Base-by-base conservation (phyloP, 1,140 invertebrate species). In the Nasonia vitripennis region DNA sequence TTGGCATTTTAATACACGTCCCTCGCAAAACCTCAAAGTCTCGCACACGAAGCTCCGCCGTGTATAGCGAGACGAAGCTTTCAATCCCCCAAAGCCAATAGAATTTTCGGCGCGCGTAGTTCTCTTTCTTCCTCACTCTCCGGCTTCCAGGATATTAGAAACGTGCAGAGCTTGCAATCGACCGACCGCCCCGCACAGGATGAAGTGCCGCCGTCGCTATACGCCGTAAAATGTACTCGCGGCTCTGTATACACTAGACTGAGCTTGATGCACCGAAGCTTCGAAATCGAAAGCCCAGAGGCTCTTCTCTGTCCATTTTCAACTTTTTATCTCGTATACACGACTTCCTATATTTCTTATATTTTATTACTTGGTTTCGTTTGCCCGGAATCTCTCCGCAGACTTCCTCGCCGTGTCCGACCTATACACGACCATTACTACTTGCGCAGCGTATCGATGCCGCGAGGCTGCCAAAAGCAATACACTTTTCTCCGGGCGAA, bases 141-240 rank as follows among this genome's bases (percentile, higher is more conserved):
- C 83, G 31, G 51, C 45, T 77, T 74, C 80, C 87, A 89, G 86
- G 89, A 91, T 91, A 91, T 91, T 91, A 90, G 89, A 90, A 91
- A 90, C 90, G 90, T 90, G 90, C 88, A 62, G 86, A 83, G 89
- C 86, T 90, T 90, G 87, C 86, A 62, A 6, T 62, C 87, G 82
- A 88, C 84, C 78, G 12, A 75, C 41, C 7, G 74, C 74, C 20
- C 74, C 20, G 37, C 14, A 71, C 27, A 34, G 70, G 70, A 71
- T 71, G 31, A 71, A 71, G 74, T 41, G 37, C 37, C 31, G 17
- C 17, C 68, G 23, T 20, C 17, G 14, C 70, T 71, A 11, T n/a
- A 27, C 27, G 27, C 27, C 27, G 27, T 34, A 73, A 73, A 73
- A 73, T 73, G 27, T n/a, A 73, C n/a, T 73, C 27, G 23, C 27